Conservation (phyloP, 2,888 invertebrate genomes). For the Spisula subtruncata region DNA sequence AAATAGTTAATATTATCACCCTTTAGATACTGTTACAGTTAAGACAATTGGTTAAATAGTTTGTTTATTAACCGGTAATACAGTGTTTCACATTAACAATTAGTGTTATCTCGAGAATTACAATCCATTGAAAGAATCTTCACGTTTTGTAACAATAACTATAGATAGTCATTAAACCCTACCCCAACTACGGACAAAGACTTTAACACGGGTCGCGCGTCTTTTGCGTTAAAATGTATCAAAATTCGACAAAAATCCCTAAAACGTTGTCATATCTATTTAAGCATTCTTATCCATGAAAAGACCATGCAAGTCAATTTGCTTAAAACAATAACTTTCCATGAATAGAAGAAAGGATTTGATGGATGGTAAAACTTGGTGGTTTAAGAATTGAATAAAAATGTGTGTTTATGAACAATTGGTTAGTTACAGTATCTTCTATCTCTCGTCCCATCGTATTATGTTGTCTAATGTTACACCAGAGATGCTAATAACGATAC, state of each 20-base stretch:
- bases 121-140: slow-evolving; percentile 37
- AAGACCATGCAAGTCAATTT: not conserved
- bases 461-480: not conserved
- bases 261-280: slow-evolving; percentile 16
- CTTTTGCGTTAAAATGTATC: slow-evolving; percentile 49
- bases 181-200: slow-evolving; percentile 42
- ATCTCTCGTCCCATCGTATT: not conserved
- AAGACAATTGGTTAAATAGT: slow-evolving; percentile 51
- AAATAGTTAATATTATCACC: slow-evolving; percentile 42
- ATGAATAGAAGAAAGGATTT: slow-evolving; percentile 13
- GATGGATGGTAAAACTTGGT: not conserved
- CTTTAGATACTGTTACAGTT: slow-evolving; percentile 58
- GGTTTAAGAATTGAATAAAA: not conserved
- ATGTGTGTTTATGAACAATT: not conserved
- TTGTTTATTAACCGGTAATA: not conserved
- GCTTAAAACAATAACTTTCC: slow-evolving; percentile 19
- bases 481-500: not conserved
- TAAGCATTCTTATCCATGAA: slow-evolving; percentile 8
- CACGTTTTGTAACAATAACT: slow-evolving; percentile 54
- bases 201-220: slow-evolving; percentile 54
- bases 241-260: slow-evolving; percentile 27
- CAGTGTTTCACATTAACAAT: slow-evolving; percentile 52
- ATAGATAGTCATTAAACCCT: slow-evolving; percentile 62
- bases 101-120: slow-evolving; percentile 62
- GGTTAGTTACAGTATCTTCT: not conserved